These are phyloP conservation scores for Dorcus parallelipipedus DNA, from an alignment of 2,888 invertebrate species.

Conservation along the genomic window DNA sequence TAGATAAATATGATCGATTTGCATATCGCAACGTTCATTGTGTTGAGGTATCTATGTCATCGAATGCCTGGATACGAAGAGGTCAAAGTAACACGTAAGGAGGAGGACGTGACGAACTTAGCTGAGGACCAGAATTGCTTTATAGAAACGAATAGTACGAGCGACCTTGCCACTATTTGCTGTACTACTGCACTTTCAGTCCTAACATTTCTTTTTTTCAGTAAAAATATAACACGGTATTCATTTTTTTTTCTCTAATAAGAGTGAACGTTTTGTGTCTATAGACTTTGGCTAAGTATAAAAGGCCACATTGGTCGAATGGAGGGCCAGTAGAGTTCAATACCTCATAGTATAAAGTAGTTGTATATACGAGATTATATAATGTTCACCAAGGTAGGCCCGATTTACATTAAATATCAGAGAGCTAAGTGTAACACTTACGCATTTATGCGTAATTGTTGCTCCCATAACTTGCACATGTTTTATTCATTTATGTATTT, in stretches of 20 bases:
- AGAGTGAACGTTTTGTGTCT: slow-evolving; percentile 29
- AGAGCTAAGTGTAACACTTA: no score
- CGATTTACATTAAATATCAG: background rate
- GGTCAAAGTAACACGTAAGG: slow-evolving; percentile 5
- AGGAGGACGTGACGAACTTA: background rate
- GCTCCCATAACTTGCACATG: no score
- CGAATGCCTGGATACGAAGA: background rate
- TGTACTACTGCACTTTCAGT: slow-evolving; percentile 20
- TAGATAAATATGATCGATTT: background rate
- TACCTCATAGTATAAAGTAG: slow-evolving; percentile 26
- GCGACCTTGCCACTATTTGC: slow-evolving; percentile 23
- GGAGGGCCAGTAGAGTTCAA: slow-evolving; percentile 34
- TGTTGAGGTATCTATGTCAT: background rate
- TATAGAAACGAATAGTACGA: slow-evolving; percentile 1
- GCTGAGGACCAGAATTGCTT: background rate
- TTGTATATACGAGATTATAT: slow-evolving; percentile 28
- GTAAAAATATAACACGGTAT: slow-evolving; percentile 13
- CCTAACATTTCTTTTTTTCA: slow-evolving; percentile 10
- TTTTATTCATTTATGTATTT: no score
- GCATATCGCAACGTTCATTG: background rate
- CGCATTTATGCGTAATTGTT: no score
- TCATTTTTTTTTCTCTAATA: slow-evolving; percentile 28
- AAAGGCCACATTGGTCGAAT: slow-evolving; percentile 30
- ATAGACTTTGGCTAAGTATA: slow-evolving; percentile 31
- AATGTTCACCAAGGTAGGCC: slow-evolving; percentile 38